Conservation (phyloP, 2,888 invertebrate species). For the Apotomis betuletana region DNA sequence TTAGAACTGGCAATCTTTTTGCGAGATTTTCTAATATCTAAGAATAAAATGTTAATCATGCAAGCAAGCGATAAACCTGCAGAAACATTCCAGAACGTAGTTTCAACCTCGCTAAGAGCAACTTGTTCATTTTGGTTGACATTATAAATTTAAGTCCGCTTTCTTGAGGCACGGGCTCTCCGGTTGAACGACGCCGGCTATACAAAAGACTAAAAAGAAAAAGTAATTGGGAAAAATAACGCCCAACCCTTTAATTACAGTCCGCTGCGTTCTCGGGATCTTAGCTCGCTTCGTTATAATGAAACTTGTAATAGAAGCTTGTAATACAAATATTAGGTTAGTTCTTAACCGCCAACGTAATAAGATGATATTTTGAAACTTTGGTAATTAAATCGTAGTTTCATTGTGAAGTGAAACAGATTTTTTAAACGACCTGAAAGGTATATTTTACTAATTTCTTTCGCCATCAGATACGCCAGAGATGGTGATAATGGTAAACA, state of each 20-base stretch:
- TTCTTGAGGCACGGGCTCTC: conserved; percentile 44
- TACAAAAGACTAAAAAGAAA: conserved; percentile 55
- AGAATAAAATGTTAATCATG: too few species aligned
- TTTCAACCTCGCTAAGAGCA: background rate
- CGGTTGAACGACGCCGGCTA: conserved; percentile 57
- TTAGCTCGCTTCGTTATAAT: conserved; percentile 9
- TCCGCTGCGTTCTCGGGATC: conserved; percentile 41
- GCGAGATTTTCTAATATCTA: too few species aligned
- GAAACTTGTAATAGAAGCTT: background rate
- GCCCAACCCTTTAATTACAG: conserved; percentile 56
- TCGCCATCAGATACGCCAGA: too few species aligned
- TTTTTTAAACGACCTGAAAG: too few species aligned
- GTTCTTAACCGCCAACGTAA: too few species aligned
- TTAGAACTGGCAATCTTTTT: too few species aligned
- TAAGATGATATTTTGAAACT: too few species aligned
- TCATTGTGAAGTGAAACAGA: too few species aligned
- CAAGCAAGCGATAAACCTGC: background rate
- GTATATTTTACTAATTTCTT: too few species aligned
- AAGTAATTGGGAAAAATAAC: conserved; percentile 55
- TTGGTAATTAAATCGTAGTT: too few species aligned
- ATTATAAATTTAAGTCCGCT: conserved; percentile 27
- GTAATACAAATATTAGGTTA: conserved; percentile 1
- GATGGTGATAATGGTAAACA: too few species aligned
- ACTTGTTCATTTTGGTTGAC: conserved; percentile 22
- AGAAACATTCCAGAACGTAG: background rate